Base-by-base conservation (phyloP, 2,888 invertebrate genomes). In the Rhagophthalmus giganteus region DNA sequence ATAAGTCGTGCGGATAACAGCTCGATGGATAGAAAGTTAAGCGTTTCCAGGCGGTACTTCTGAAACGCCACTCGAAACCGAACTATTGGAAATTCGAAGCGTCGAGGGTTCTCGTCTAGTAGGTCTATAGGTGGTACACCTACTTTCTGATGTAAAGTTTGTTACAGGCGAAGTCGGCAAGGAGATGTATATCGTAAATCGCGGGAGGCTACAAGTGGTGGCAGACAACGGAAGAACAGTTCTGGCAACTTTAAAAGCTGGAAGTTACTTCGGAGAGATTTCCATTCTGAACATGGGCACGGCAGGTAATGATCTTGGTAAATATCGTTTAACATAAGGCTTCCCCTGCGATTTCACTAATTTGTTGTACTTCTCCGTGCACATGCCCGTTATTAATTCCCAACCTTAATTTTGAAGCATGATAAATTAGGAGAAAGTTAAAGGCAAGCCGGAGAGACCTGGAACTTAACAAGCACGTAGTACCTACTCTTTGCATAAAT, bases 231-330 rank as follows among this genome's bases (percentile, higher is more conserved):
- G 94, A 63, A 88, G 93, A 78, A 94, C 94, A 42, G 95, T 97
- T 63, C 83, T 98, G 77, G 97, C 97, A 70, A 96, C 95, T 62
- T 85, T 98, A 72, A 94, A 94, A 79, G 96, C 97, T 69, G 98
- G 97, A 77, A 95, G 95, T 78, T 98, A 98, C 85, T 98, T 98
- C 81, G 98, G 98, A 73, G 98, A 98, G 84, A 98, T 98, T 82
- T 94, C 94, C 82, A 96, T 98, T 80, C 87, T 98, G 79, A 95
- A 95, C 85, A 94, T 95, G 94, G 97, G 97, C 81, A 95, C 95
- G 77, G 96, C 96, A 87, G 94, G 94, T 93, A 90, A 90, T 89
- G 88, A 88, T 83, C 88, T 90, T 87, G 90, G 90, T 90, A 90
- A 90, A 89, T 90, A 90, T 90, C 88, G 78, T 77, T 78, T 78